Evolutionary conservation across 2,888 invertebrate species (phyloP).

Genomic region (Meiosimyza platycephala): DNA sequence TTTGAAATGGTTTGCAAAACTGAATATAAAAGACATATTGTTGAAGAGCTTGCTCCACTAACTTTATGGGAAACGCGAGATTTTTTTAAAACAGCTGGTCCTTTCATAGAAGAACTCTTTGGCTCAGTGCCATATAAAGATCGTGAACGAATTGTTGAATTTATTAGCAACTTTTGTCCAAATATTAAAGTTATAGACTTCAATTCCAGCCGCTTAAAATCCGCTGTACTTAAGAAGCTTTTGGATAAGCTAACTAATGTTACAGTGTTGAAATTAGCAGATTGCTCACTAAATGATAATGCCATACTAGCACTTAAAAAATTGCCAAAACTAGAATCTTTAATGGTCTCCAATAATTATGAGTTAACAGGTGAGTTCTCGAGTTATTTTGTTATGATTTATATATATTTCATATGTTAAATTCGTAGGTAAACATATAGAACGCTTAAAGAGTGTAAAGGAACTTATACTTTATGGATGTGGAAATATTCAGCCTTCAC

Average conservation of each 20-base stretch:
- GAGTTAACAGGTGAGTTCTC: conserved; percentile 36
- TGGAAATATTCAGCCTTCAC: conserved; percentile 28
- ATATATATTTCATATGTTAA: neutral
- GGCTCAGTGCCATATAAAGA: conserved; percentile 34
- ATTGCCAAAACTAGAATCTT: conserved; percentile 24
- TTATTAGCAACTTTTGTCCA: conserved; percentile 34
- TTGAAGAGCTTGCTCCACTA: conserved; percentile 16
- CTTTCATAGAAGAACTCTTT: conserved; percentile 28
- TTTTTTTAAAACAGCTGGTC: conserved; percentile 38
- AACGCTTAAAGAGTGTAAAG: conserved; percentile 21
- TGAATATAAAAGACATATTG: conserved; percentile 30
- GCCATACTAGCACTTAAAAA: conserved; percentile 21
- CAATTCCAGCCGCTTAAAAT: conserved; percentile 26
- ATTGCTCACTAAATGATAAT: conserved; percentile 33
- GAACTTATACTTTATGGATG: conserved; percentile 34
- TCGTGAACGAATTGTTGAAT: conserved; percentile 37
- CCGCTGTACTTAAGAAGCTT: conserved; percentile 24
- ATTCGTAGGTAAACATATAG: conserved; percentile 24
- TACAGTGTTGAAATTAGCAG: conserved; percentile 27
- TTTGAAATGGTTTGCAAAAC: conserved; percentile 36
- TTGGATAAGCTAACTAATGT: conserved; percentile 10
- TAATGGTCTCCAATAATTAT: conserved; percentile 30
- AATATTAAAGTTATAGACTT: conserved; percentile 31
- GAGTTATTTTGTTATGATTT: neutral
- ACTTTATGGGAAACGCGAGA: conserved; percentile 42